Evolutionary conservation across 2,888 invertebrate species (phyloP).

Genomic region (Marronus borbonicus): DNA sequence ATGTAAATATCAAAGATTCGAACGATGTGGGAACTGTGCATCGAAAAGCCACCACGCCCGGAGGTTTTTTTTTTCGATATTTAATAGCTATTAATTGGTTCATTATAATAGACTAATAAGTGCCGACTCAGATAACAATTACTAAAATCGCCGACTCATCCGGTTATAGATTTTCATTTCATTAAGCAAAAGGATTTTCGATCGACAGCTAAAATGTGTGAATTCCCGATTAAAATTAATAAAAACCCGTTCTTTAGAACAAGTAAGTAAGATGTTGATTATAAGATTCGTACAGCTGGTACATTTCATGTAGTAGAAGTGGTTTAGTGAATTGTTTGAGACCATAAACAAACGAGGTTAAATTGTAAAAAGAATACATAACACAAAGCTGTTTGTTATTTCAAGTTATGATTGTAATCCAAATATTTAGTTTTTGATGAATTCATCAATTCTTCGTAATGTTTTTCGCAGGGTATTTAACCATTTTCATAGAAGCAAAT

Average conservation of each 20-base stretch:
- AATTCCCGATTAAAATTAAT: neutral
- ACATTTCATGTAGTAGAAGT: too few relatives aligned
- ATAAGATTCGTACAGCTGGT: too few relatives aligned
- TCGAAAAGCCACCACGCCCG: slow-evolving; percentile 15
- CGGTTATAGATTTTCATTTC: slow-evolving; percentile 15
- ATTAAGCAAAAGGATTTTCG: neutral
- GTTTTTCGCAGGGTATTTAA: too few relatives aligned
- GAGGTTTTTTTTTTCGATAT: slow-evolving; percentile 12
- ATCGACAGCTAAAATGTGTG: neutral
- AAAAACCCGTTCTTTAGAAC: neutral
- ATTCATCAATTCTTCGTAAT: too few relatives aligned
- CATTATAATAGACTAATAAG: neutral
- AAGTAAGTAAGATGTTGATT: neutral
- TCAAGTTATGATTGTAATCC: too few relatives aligned
- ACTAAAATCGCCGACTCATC: slow-evolving; percentile 21
- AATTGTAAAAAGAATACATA: too few relatives aligned
- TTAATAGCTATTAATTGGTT: slow-evolving; percentile 26
- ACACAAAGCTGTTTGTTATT: too few relatives aligned
- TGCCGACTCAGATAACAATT: slow-evolving; percentile 12
- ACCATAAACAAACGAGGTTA: too few relatives aligned
- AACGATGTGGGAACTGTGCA: slow-evolving; percentile 21
- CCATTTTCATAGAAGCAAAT: too few relatives aligned
- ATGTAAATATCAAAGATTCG: slow-evolving; percentile 19
- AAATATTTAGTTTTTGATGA: too few relatives aligned
- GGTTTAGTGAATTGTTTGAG: too few relatives aligned